phyloP scores from a whole-genome alignment of 1,140 invertebrate genomes.

The Aplysia californica region DNA sequence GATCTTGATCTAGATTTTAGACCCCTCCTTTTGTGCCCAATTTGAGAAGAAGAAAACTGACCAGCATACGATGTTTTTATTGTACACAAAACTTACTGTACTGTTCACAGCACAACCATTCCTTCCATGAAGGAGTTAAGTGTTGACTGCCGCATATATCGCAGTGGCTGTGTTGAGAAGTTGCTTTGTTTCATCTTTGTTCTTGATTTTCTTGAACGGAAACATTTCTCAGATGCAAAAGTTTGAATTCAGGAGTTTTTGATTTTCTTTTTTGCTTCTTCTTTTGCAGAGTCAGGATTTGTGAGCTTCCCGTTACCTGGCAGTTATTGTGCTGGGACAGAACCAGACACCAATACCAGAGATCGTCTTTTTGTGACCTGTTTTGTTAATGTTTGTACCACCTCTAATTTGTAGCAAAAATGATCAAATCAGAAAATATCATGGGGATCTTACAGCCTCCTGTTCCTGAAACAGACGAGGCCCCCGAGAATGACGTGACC shows the following conservation, averaged over 20 bases:
- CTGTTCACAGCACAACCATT: neutral
- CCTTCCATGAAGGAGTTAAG: neutral
- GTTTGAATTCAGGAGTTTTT: too few species aligned
- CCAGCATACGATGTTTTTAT: too few species aligned
- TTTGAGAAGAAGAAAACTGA: too few species aligned
- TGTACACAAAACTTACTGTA: neutral
- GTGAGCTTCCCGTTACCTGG: neutral
- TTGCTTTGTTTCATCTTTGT: neutral
- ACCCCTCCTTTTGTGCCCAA: too few species aligned
- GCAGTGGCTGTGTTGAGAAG: neutral
- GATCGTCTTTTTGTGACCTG: neutral
- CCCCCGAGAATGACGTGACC: neutral
- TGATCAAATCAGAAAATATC: neutral
- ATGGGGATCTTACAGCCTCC: neutral
- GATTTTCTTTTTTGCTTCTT: neutral
- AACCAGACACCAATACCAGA: too few species aligned
- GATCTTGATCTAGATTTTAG: too few species aligned
- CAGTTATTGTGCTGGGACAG: neutral
- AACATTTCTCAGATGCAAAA: neutral
- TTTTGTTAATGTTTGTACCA: neutral
- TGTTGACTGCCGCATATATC: neutral
- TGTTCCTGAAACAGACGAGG: too few species aligned
- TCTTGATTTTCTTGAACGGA: neutral
- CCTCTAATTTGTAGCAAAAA: neutral
- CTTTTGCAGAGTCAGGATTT: neutral